Percentiles rank a stretch among this genome's conserved stretches.
Conservation (phyloP, 2,113 vertebrate species). For the western clawed frog (Xenopus tropicalis) region DNA sequence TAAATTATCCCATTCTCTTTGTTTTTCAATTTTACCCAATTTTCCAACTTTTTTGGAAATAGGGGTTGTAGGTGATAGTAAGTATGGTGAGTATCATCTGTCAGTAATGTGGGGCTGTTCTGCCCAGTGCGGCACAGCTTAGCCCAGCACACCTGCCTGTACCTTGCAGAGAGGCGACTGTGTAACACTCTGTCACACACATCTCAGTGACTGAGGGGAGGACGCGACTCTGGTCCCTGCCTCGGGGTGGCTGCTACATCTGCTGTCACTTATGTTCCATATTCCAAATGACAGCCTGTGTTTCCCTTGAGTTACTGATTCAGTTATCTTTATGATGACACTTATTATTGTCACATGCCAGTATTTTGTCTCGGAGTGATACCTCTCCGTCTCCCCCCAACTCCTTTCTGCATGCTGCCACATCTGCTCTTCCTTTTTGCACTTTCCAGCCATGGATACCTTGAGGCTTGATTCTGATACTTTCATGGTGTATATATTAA, state of each 20-base stretch:
- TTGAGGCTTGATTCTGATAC: neutral
- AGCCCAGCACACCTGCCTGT: conserved; percentile 12
- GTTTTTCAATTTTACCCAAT: too few species aligned
- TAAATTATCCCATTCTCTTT: too few species aligned
- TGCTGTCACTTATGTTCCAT: conserved; percentile 41
- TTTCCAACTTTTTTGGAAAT: too few species aligned
- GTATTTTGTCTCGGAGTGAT: conserved; percentile 26
- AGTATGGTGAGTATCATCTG: too few species aligned
- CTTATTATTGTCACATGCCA: conserved; percentile 43
- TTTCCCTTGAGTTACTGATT: conserved; percentile 42
- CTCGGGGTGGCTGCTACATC: conserved; percentile 41
- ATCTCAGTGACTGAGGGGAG: conserved; percentile 29
- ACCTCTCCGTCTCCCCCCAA: neutral
- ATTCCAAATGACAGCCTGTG: conserved; percentile 41
- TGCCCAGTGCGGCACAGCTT: neutral
- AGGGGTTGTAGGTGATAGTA: too few species aligned
- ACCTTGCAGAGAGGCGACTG: conserved; percentile 30
- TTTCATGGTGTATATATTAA: conserved; percentile 30
- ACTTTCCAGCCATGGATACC: too few species aligned
- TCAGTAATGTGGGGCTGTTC: too few species aligned
- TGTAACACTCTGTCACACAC: conserved; percentile 13
- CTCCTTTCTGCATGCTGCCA: conserved; percentile 23
- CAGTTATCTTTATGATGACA: conserved; percentile 42
- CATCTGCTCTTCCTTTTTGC: conserved; percentile 29
- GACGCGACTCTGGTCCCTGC: conserved; percentile 19